phyloP scores from a whole-genome alignment of 2,797 vertebrate genomes.

The Sebastes cheni region DNA sequence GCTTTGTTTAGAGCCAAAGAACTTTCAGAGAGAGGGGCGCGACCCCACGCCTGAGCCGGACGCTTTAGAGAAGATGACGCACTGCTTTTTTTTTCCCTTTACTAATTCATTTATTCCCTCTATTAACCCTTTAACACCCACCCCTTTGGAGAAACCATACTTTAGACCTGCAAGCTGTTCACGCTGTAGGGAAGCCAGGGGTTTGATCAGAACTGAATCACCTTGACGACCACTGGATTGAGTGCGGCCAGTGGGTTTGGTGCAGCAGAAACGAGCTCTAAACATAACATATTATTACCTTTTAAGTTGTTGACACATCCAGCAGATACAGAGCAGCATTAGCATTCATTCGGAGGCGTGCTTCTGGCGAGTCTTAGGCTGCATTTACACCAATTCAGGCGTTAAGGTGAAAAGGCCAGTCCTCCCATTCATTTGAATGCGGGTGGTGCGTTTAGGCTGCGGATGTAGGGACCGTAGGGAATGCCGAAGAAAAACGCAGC shows the following conservation, averaged over 20 bases:
- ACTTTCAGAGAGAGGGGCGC: conserved; percentile 11
- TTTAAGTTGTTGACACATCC: background rate
- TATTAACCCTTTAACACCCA: conserved; percentile 47
- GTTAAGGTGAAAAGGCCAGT: too few species aligned
- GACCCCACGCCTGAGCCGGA: conserved; percentile 47
- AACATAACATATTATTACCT: background rate
- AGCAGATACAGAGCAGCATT: background rate
- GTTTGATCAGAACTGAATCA: background rate
- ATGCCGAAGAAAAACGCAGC: too few species aligned
- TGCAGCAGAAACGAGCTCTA: background rate
- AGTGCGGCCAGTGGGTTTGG: background rate
- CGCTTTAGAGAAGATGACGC: conserved; percentile 30
- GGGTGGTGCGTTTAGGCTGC: too few species aligned
- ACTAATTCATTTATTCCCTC: conserved; percentile 30
- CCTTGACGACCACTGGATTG: background rate
- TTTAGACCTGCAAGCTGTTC: background rate
- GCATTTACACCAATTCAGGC: too few species aligned
- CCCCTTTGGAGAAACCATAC: background rate
- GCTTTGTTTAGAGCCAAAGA: conserved; percentile 54
- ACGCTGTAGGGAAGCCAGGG: background rate
- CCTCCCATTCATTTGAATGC: too few species aligned
- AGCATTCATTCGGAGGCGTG: background rate
- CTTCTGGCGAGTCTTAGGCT: background rate
- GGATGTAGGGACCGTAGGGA: too few species aligned
- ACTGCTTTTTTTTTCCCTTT: background rate